Base-by-base conservation (phyloP, 2,888 invertebrate species). In the Leuctra nigra region DNA sequence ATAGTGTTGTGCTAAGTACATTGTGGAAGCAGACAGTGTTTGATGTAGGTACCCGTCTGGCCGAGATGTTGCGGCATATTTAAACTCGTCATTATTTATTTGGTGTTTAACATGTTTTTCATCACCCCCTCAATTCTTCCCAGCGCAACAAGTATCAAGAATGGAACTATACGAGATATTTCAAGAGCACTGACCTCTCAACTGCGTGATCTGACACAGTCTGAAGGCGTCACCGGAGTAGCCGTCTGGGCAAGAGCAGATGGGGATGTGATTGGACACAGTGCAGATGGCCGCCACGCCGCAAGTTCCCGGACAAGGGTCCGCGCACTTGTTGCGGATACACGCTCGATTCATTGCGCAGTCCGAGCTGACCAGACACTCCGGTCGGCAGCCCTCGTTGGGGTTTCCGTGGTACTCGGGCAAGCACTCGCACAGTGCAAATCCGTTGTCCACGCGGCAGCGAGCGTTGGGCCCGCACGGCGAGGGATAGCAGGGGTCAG, bases 381-480 rank as follows among this genome's bases (percentile, higher is more conserved):
- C 82, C 1, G 82, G 81, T 11, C 81, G 77, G 66, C 85, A 86
- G 61, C 82, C 82, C 36, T 61, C 61, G 48, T 66, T 64, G 20
- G 71, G 70, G 38, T 66, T 66, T 25, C 68, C 69, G 52, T 65
- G 64, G 61, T 68, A 77, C 48, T 73, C 73, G 18, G 72, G 66
- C 18, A 72, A 66, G 59, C 78, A 79, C 41, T 73, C 70, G 60
- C 78, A 79, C 1, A 71, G 67, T 53, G 70, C 64, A 55, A 64
- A 65, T 29, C 66, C 67, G 50, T 63, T 63, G 35, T 61, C 63
- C 55, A 61, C 66, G 35, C 62, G 63, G 57, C 71, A 71, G 23
- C 65, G 63, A 24, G 61, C 60, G 47, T 87, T 87, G 0, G 86
- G 83, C 50, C 90, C 91, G 69, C 90, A 91, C 0, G 90, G 89